Conservation (phyloP, 37 sponge, comb jelly and placozoan species). For the Cladorhizidae sp. region DNA sequence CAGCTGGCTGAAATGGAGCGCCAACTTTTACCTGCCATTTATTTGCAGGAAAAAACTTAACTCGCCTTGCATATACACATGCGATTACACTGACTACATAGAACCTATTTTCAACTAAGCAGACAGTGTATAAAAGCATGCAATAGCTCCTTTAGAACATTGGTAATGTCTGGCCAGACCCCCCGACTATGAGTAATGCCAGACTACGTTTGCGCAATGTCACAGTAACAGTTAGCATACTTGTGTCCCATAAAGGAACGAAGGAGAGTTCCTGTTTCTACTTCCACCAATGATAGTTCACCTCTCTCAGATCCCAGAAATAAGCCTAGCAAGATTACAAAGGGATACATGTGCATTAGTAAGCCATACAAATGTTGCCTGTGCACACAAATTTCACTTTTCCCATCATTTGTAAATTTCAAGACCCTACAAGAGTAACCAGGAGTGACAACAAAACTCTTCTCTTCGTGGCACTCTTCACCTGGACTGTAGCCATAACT, state of each 20-base stretch:
- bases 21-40: too few species aligned
- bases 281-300: constrained; percentile 26
- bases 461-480: constrained; percentile 5
- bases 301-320: constrained; percentile 33
- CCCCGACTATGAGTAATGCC: too few species aligned
- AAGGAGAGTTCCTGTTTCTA: constrained; percentile 43
- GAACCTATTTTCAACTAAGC: too few species aligned
- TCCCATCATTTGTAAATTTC: constrained; percentile 48
- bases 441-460: not conserved
- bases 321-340: constrained; percentile 6
- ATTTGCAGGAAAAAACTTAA: too few species aligned
- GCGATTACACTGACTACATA: too few species aligned
- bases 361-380: not conserved
- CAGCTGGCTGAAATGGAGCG: too few species aligned
- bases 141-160: too few species aligned
- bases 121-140: too few species aligned
- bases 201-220: too few species aligned
- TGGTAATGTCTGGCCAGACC: too few species aligned
- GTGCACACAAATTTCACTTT: constrained; percentile 14
- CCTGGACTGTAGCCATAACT: constrained; percentile 32
- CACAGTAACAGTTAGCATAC: too few species aligned
- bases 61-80: too few species aligned
- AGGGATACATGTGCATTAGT: not conserved
- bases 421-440: constrained; percentile 53
- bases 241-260: not conserved